Percentiles rank a stretch among this genome's conserved stretches.
Evolutionary conservation across 2,888 invertebrate genomes (phyloP).

Genomic region (Drosophila kambysellisi): DNA sequence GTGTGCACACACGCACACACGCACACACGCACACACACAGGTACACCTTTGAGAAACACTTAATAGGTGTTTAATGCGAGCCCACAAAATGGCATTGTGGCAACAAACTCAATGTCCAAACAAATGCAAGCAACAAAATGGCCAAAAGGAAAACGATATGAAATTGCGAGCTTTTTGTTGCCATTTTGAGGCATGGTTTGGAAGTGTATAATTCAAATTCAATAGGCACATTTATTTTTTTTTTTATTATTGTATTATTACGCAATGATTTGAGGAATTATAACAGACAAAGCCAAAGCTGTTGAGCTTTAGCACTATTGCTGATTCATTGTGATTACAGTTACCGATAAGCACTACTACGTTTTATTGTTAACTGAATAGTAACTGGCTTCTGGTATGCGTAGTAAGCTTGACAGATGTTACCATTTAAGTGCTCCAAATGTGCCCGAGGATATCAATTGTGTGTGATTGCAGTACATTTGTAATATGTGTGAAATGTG

Average conservation of each 20-base stretch:
- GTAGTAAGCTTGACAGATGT: slow-evolving; percentile 19
- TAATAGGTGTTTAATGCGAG: not conserved
- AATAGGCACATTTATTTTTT: slow-evolving; percentile 8
- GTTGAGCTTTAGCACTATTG: slow-evolving; percentile 15
- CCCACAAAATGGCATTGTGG: slow-evolving; percentile 7
- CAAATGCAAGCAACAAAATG: slow-evolving; percentile 2
- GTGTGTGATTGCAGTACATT: not conserved
- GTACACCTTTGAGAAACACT: not conserved
- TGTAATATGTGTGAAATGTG: not conserved
- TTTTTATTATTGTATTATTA: slow-evolving; percentile 4
- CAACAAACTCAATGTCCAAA: not conserved
- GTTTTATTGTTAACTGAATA: slow-evolving; percentile 8
- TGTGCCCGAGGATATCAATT: not conserved
- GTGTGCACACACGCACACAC: slow-evolving; percentile 4
- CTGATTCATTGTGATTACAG: slow-evolving; percentile 40
- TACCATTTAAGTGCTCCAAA: not conserved
- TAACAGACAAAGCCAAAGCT: slow-evolving; percentile 13
- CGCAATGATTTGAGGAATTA: slow-evolving; percentile 29
- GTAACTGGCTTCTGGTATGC: not conserved
- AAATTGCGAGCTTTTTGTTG: not conserved
- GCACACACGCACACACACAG: slow-evolving; percentile 1
- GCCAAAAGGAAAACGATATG: slow-evolving; percentile 1
- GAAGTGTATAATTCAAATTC: slow-evolving; percentile 35
- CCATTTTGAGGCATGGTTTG: not conserved
- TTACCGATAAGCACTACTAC: slow-evolving; percentile 29